Conservation (phyloP, 2,888 invertebrate species). For the Drosophila mimetica region DNA sequence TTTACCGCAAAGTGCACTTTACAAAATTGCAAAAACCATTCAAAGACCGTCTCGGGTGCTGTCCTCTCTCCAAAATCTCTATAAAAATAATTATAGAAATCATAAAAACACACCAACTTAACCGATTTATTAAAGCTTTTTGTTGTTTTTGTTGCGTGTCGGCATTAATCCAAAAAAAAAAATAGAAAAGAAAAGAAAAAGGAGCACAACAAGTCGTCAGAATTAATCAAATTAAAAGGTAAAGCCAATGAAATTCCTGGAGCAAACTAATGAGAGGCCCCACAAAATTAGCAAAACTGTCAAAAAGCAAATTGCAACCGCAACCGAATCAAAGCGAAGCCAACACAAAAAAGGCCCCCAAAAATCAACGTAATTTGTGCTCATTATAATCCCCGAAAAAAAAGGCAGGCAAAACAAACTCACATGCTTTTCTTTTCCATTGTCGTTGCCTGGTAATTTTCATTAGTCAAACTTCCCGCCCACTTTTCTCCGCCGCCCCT, state of each 20-base stretch:
- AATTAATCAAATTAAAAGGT: constrained; percentile 52
- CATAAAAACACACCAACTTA: not conserved
- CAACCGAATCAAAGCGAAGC: constrained; percentile 39
- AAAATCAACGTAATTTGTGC: constrained; percentile 65
- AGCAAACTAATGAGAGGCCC: constrained; percentile 29
- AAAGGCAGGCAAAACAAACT: constrained; percentile 34
- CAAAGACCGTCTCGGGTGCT: constrained; percentile 8
- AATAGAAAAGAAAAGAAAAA: not conserved
- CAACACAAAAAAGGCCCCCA: constrained; percentile 22
- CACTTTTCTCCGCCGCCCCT: constrained; percentile 6
- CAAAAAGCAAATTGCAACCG: constrained; percentile 42
- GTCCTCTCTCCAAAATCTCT: not conserved
- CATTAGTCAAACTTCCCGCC: constrained; percentile 44
- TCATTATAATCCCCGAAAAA: constrained; percentile 69
- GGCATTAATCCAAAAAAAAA: constrained; percentile 3
- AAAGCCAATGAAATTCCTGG: constrained; percentile 46
- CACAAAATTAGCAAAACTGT: constrained; percentile 14
- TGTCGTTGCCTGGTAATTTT: constrained; percentile 41
- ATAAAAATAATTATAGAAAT: not conserved
- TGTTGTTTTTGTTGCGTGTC: constrained; percentile 42
- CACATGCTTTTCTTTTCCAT: constrained; percentile 3
- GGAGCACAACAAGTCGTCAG: constrained; percentile 10
- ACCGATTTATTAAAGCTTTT: constrained; percentile 18
- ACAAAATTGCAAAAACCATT: not conserved
- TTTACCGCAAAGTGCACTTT: constrained; percentile 11